These are phyloP conservation scores for Brachypodius melanocephalos DNA, from an alignment of 2,113 vertebrate genomes.

Conservation along the genomic window DNA sequence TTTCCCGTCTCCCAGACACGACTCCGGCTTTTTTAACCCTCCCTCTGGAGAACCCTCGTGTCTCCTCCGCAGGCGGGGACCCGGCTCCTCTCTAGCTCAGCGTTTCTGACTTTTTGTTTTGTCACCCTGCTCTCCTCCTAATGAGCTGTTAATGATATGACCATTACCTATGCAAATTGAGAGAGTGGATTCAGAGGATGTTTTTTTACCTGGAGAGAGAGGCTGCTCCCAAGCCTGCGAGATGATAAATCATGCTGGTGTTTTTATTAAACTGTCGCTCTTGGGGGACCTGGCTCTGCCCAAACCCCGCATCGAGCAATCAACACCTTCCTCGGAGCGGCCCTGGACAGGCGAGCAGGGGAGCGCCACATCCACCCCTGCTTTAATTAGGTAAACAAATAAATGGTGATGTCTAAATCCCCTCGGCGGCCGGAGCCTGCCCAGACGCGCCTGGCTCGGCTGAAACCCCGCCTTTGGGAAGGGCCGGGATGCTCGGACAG, in stretches of 20 bases:
- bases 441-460: fast-evolving
- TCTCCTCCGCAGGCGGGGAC: neutral
- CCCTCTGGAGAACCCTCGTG: fast-evolving
- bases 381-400: neutral
- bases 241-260: slow-evolving; percentile 53
- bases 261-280: slow-evolving; percentile 30
- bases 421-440: neutral
- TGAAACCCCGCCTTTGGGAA: fast-evolving
- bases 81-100: neutral
- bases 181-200: neutral
- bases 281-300: neutral
- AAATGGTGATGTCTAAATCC: neutral
- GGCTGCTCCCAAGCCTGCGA: neutral
- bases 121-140: slow-evolving; percentile 33
- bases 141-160: slow-evolving; percentile 66
- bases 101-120: neutral
- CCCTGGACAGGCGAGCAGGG: neutral
- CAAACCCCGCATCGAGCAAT: neutral
- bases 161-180: slow-evolving; percentile 70
- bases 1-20: neutral
- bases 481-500: neutral
- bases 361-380: neutral
- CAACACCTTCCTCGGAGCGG: neutral
- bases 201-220: neutral
- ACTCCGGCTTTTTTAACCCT: neutral